Percentiles rank a stretch among this genome's conserved stretches.
Conservation (phyloP, 2,113 vertebrate genomes). For the Triplophysa dalaica region DNA sequence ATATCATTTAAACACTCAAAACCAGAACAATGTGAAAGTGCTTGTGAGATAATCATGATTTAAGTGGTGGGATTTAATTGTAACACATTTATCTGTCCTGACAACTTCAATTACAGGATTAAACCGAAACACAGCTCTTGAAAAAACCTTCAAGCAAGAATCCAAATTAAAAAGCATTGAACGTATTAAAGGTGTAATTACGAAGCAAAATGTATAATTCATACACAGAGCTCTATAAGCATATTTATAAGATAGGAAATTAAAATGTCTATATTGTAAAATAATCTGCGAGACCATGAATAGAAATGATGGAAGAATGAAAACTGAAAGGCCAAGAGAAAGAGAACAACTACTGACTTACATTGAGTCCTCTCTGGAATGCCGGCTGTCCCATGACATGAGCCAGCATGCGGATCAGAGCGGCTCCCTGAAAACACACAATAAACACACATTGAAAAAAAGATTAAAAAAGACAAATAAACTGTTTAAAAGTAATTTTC, state of each 20-base stretch:
- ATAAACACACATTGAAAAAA: constrained; percentile 16
- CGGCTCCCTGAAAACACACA: constrained; percentile 81
- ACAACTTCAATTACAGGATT: neutral
- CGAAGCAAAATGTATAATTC: constrained; percentile 20
- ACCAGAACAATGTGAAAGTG: neutral
- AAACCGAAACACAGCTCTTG: neutral
- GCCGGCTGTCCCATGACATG: constrained; percentile 94
- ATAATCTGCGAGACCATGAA: neutral
- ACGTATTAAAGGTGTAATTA: neutral
- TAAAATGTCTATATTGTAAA: neutral
- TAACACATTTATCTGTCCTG: neutral
- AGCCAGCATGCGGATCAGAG: constrained; percentile 97
- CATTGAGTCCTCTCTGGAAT: constrained; percentile 93
- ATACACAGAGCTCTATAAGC: neutral
- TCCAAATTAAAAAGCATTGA: neutral
- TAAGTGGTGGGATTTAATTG: neutral
- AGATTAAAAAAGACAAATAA: neutral
- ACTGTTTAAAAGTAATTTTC: neutral
- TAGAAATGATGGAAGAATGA: neutral
- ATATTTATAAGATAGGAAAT: constrained; percentile 4
- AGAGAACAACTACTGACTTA: constrained; percentile 73
- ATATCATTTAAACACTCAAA: neutral
- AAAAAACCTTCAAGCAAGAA: neutral
- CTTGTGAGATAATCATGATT: neutral
- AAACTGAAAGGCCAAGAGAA: neutral